Percentiles rank a stretch among this genome's conserved stretches.
These are phyloP conservation scores for Scotopteryx bipunctaria DNA, from an alignment of 2,888 invertebrate genomes.

Conservation along the genomic window DNA sequence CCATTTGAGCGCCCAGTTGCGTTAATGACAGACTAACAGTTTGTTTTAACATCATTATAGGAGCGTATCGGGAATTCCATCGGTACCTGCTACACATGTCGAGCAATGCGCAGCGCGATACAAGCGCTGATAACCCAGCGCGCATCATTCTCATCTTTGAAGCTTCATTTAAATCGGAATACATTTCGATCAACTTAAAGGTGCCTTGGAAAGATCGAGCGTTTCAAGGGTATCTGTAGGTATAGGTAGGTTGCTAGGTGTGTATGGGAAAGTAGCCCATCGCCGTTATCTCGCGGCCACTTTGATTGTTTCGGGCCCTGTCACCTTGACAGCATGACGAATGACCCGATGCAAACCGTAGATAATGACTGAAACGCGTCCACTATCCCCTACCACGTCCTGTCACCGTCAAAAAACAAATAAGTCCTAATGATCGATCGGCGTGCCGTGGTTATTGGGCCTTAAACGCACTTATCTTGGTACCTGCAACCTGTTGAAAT, in stretches of 20 bases:
- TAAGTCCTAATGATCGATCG: constrained; percentile 82
- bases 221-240: too few species aligned
- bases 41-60: constrained; percentile 84
- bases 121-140: constrained; percentile 49
- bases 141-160: constrained; percentile 42
- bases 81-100: constrained; percentile 71
- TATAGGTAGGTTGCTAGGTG: too few species aligned
- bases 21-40: constrained; percentile 82
- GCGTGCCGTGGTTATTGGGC: constrained; percentile 68
- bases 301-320: constrained; percentile 77
- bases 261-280: constrained; percentile 49
- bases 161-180: constrained; percentile 41
- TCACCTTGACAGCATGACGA: constrained; percentile 80
- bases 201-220: too few species aligned
- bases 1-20: constrained; percentile 76
- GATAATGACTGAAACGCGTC: constrained; percentile 49
- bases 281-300: constrained; percentile 76
- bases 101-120: constrained; percentile 50
- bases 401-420: constrained; percentile 80
- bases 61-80: constrained; percentile 80
- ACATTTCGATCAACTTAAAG: not conserved
- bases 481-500: constrained; percentile 61
- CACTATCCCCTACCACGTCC: constrained; percentile 44
- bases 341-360: constrained; percentile 73
- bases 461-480: constrained; percentile 73